A percentile compares a stretch with the other conserved stretches of the same genome.
Evolutionary conservation across 2,888 invertebrate genomes (phyloP).

Genomic region (Nebria brevicollis): DNA sequence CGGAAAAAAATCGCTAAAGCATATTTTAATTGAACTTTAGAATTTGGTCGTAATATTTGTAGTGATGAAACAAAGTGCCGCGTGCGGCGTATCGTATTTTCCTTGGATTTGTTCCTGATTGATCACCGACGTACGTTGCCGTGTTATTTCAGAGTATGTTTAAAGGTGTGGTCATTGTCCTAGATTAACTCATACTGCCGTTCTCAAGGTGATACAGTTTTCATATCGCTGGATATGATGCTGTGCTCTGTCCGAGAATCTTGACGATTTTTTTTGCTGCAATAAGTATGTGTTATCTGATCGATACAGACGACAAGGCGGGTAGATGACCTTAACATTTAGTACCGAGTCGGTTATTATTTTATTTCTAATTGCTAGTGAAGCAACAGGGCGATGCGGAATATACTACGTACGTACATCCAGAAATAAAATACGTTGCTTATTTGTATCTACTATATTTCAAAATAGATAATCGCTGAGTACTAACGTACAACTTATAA

Average conservation of each 20-base stretch:
- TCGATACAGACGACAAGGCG: not conserved
- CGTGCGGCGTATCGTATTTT: too few species aligned
- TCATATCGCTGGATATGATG: conserved; percentile 19
- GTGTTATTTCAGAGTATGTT: not conserved
- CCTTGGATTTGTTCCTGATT: not conserved
- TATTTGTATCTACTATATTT: too few species aligned
- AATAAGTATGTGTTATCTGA: conserved; percentile 9
- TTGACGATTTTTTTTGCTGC: not conserved
- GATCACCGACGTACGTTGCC: conserved; percentile 9
- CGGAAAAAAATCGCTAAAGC: too few species aligned
- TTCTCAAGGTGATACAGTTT: conserved; percentile 19
- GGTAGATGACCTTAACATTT: conserved; percentile 21
- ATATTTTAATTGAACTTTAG: too few species aligned
- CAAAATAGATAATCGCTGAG: too few species aligned
- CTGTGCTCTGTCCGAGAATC: not conserved
- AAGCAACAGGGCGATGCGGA: too few species aligned
- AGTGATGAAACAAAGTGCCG: too few species aligned
- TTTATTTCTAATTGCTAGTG: not conserved
- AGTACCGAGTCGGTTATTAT: not conserved
- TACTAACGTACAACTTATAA: too few species aligned
- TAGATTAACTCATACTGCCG: not conserved
- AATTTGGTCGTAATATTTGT: too few species aligned
- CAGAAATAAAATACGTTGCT: too few species aligned
- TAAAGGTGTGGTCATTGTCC: conserved; percentile 16
- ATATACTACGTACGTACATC: too few species aligned